These are phyloP conservation scores for Tipula unca DNA, from an alignment of 2,888 invertebrate genomes.

Conservation along the genomic window DNA sequence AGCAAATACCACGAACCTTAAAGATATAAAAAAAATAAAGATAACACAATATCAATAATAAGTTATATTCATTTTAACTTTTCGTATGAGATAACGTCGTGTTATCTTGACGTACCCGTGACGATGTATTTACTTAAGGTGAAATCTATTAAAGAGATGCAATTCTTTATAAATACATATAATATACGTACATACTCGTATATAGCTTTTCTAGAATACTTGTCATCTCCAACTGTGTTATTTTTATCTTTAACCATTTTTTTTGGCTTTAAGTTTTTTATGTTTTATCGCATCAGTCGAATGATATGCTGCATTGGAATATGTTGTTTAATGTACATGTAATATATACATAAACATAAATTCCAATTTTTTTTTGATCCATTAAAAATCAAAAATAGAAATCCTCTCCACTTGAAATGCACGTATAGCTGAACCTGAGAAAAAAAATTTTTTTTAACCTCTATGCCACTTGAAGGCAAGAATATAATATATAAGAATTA, in stretches of 20 bases:
- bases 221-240: not conserved
- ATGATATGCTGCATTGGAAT: not conserved
- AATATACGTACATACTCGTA: too few species aligned
- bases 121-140: not conserved
- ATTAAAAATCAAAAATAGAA: constrained; percentile 1
- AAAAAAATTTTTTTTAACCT: not conserved
- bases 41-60: not conserved
- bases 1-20: not conserved
- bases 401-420: not conserved
- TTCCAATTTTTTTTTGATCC: not conserved
- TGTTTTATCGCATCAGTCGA: not conserved
- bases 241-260: not conserved
- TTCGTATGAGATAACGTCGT: not conserved
- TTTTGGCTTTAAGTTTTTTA: not conserved
- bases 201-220: not conserved
- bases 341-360: not conserved
- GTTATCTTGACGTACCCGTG: not conserved
- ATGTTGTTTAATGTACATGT: not conserved
- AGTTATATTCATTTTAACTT: not conserved
- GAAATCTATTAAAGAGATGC: not conserved
- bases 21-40: not conserved
- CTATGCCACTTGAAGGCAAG: not conserved
- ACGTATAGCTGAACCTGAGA: not conserved
- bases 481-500: not conserved
- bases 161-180: too few species aligned